A percentile compares a stretch with the other conserved stretches of the same genome.
Evolutionary conservation across 2,797 vertebrate genomes (phyloP).

Genomic region (Agapornis canus): DNA sequence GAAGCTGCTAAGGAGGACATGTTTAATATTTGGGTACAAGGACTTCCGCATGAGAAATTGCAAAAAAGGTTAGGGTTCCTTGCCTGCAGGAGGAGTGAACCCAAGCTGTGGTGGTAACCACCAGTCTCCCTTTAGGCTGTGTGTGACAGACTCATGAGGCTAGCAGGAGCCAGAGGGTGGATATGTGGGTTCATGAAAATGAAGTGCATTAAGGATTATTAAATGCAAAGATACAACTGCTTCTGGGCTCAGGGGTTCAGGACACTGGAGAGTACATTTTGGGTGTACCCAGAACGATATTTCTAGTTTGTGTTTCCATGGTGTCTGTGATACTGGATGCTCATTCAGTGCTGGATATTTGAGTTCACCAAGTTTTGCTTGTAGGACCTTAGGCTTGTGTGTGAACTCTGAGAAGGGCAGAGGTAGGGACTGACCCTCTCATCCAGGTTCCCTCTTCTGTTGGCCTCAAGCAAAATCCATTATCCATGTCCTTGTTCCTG

Average conservation of each 20-base stretch:
- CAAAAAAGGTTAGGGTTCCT: background rate
- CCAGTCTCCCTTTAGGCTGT: background rate
- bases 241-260: background rate
- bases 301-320: background rate
- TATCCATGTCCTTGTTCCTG: background rate
- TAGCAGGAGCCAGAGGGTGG: background rate
- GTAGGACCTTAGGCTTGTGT: background rate
- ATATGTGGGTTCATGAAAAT: background rate
- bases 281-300: background rate
- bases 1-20: background rate
- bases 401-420: background rate
- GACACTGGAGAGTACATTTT: background rate
- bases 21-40: background rate
- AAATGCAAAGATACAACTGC: background rate
- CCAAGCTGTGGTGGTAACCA: background rate
- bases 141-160: background rate
- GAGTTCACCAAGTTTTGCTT: background rate
- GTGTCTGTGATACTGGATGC: background rate
- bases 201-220: background rate
- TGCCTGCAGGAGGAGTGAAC: background rate
- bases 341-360: background rate
- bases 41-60: background rate
- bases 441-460: background rate
- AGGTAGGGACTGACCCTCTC: background rate
- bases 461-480: rapidly evolving